A percentile compares a stretch with the other conserved stretches of the same genome.
Evolutionary conservation across 2,888 invertebrate genomes (phyloP).

Genomic region (Synergus japonicus): DNA sequence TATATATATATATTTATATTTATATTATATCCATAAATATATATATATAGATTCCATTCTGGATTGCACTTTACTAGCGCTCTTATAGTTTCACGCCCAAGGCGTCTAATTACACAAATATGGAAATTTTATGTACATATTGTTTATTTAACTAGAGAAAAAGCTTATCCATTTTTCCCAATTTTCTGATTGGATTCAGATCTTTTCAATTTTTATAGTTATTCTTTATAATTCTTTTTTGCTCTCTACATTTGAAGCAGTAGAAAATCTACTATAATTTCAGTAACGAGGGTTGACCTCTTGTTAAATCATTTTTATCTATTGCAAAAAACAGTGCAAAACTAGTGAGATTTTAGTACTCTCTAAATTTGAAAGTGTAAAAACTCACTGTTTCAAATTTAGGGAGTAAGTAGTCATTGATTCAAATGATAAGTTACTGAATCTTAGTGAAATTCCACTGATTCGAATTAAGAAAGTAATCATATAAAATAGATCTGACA

Average conservation of each 20-base stretch:
- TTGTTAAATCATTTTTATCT: too few species aligned
- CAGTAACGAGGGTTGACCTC: too few species aligned
- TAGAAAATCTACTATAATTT: too few species aligned
- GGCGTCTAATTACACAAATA: conserved; percentile 11
- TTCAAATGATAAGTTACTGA: too few species aligned
- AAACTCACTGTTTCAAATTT: too few species aligned
- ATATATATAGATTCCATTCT: conserved; percentile 49
- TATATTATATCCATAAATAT: too few species aligned
- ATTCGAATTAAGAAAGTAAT: background rate
- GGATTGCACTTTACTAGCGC: conserved; percentile 51
- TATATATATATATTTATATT: conserved; percentile 32
- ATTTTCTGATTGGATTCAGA: background rate
- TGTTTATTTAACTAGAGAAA: background rate
- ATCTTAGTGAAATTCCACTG: too few species aligned
- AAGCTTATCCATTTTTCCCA: background rate
- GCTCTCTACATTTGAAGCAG: background rate
- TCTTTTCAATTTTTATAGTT: background rate
- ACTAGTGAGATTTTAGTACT: too few species aligned
- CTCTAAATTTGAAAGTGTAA: too few species aligned
- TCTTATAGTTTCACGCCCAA: conserved; percentile 7
- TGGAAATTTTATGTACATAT: background rate
- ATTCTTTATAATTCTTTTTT: background rate
- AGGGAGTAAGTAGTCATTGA: too few species aligned
- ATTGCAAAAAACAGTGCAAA: too few species aligned
- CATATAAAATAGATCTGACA: background rate